A percentile compares a stretch with the other conserved stretches of the same genome.
These are phyloP conservation scores for Xenentodon cancila DNA, from an alignment of 2,797 vertebrate species.

Conservation along the genomic window DNA sequence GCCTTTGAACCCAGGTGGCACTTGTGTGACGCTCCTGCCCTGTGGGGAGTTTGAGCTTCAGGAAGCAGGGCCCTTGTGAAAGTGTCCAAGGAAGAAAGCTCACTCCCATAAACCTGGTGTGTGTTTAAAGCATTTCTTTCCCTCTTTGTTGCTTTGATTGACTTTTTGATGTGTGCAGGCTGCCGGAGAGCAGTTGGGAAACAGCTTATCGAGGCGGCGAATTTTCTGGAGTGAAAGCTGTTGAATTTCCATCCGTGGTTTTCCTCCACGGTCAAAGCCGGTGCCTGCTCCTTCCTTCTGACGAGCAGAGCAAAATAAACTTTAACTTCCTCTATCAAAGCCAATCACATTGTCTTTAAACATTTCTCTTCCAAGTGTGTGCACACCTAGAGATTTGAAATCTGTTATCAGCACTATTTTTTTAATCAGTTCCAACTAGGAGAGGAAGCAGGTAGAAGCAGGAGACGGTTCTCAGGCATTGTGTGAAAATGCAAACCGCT, in stretches of 20 bases:
- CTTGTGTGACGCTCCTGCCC: slow-evolving; percentile 45
- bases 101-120: slow-evolving; percentile 26
- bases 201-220: slow-evolving; percentile 36
- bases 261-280: background rate
- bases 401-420: slow-evolving; percentile 18
- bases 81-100: slow-evolving; percentile 32
- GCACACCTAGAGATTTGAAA: background rate
- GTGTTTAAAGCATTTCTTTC: slow-evolving; percentile 27
- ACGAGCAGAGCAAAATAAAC: no score
- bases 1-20: slow-evolving; percentile 38
- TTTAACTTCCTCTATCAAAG: slow-evolving; percentile 49
- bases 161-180: slow-evolving; percentile 43
- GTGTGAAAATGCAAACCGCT: slow-evolving; percentile 40
- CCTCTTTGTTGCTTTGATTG: slow-evolving; percentile 37
- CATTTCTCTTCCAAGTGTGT: background rate
- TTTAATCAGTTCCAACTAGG: slow-evolving; percentile 15
- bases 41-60: slow-evolving; percentile 44
- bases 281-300: background rate
- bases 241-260: slow-evolving; percentile 22
- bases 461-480: background rate
- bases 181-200: slow-evolving; percentile 13
- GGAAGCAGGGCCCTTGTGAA: slow-evolving; percentile 24
- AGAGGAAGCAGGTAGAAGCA: background rate
- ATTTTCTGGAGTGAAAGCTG: slow-evolving; percentile 48
- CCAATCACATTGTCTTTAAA: slow-evolving; percentile 27